A percentile compares a stretch with the other conserved stretches of the same genome.
These are phyloP conservation scores for Syngnathus floridae DNA, from an alignment of 2,113 vertebrate species.

Conservation along the genomic window DNA sequence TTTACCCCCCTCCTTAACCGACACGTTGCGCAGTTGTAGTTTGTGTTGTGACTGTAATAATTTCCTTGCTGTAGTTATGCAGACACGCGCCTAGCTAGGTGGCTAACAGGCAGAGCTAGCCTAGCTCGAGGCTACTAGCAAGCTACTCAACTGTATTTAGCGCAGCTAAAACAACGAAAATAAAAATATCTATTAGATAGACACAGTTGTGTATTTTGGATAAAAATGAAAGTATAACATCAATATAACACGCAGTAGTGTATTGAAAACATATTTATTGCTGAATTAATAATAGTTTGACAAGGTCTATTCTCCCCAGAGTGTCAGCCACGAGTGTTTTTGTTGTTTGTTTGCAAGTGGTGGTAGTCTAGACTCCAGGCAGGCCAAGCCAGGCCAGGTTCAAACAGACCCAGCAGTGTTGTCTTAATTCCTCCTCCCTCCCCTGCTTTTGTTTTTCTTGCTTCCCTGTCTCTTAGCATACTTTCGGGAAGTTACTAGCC, in stretches of 20 bases:
- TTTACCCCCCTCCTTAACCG: not conserved
- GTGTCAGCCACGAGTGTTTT: not conserved
- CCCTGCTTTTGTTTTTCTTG: conserved; percentile 62
- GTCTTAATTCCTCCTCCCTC: conserved; percentile 28
- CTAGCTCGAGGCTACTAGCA: not conserved
- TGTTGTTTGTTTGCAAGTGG: conserved; percentile 35
- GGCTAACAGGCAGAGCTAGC: not conserved
- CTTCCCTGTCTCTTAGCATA: conserved; percentile 58
- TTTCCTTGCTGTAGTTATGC: not conserved
- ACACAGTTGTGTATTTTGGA: not conserved
- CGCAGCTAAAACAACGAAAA: not conserved
- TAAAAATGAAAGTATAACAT: not conserved
- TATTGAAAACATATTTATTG: not conserved
- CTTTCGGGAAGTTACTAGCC: conserved; percentile 65
- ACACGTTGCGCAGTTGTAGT: not conserved
- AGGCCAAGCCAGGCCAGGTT: conserved; percentile 2
- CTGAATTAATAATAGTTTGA: not conserved
- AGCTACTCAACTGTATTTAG: not conserved
- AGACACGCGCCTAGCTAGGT: not conserved
- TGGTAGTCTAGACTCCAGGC: conserved; percentile 42
- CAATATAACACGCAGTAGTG: not conserved
- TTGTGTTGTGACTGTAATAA: not conserved
- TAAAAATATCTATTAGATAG: not conserved
- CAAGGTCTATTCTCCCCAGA: not conserved
- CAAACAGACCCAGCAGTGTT: conserved; percentile 23